phyloP scores from a whole-genome alignment of 2,888 invertebrate species.

The Argyra leucocephala region DNA sequence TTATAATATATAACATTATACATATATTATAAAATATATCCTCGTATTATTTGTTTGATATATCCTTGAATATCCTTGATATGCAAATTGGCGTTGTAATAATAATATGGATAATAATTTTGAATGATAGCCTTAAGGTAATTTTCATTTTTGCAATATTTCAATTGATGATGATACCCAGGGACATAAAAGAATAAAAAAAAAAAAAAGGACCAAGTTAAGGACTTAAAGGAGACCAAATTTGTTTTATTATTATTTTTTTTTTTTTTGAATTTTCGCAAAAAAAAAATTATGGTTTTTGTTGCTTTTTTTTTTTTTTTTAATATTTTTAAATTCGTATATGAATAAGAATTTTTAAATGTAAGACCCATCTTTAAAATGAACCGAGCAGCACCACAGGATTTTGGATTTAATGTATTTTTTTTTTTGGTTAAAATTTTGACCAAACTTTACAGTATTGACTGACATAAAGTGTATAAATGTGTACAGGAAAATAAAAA shows the following conservation, averaged over 20 bases:
- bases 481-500: too few relatives aligned
- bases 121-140: neutral
- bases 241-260: too few relatives aligned
- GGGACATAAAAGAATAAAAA: neutral
- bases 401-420: too few relatives aligned
- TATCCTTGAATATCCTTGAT: neutral
- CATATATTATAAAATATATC: neutral
- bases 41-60: neutral
- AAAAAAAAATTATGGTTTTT: too few relatives aligned
- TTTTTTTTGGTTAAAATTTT: too few relatives aligned
- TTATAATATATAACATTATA: neutral
- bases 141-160: neutral
- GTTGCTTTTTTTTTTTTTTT: neutral
- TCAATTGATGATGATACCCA: neutral
- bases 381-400: too few relatives aligned
- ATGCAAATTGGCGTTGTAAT: neutral
- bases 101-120: constrained; percentile 2
- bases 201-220: neutral
- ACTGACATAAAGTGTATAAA: too few relatives aligned
- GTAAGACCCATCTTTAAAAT: too few relatives aligned
- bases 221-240: too few relatives aligned
- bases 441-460: too few relatives aligned
- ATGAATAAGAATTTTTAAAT: too few relatives aligned
- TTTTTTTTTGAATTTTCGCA: neutral
- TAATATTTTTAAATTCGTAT: too few relatives aligned